These are phyloP conservation scores for Falco cherrug DNA, from an alignment of 2,797 vertebrate species.

Conservation along the genomic window DNA sequence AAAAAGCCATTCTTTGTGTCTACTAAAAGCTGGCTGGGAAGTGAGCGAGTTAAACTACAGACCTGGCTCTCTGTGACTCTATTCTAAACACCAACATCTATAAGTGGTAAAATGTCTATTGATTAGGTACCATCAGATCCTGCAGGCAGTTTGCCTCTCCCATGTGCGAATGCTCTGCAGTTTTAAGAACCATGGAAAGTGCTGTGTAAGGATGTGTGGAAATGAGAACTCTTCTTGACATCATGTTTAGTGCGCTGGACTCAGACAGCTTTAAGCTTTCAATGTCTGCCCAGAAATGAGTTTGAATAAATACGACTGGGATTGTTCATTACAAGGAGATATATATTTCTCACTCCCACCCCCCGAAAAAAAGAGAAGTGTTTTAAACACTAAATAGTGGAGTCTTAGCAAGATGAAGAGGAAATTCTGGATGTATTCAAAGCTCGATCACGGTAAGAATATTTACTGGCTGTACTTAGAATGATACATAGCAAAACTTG, in stretches of 20 bases:
- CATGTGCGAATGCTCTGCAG: conserved; percentile 21
- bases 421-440: background rate
- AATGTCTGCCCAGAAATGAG: background rate
- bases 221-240: background rate
- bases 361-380: background rate
- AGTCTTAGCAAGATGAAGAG: background rate
- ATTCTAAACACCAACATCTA: background rate
- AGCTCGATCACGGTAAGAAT: background rate
- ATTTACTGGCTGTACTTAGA: background rate
- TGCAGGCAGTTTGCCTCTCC: conserved; percentile 44
- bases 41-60: conserved; percentile 8
- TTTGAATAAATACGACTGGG: background rate
- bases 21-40: background rate
- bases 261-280: background rate
- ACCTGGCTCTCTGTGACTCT: background rate
- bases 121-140: conserved; percentile 43
- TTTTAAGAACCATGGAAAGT: conserved; percentile 49
- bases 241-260: background rate
- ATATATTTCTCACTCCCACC: background rate
- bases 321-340: background rate
- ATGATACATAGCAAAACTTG: background rate
- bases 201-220: conserved; percentile 42
- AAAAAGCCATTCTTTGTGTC: background rate
- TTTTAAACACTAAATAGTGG: background rate
- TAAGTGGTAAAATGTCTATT: conserved; percentile 47